Evolutionary conservation across 2,888 invertebrate genomes (phyloP).

Genomic region (Xanthia togata): DNA sequence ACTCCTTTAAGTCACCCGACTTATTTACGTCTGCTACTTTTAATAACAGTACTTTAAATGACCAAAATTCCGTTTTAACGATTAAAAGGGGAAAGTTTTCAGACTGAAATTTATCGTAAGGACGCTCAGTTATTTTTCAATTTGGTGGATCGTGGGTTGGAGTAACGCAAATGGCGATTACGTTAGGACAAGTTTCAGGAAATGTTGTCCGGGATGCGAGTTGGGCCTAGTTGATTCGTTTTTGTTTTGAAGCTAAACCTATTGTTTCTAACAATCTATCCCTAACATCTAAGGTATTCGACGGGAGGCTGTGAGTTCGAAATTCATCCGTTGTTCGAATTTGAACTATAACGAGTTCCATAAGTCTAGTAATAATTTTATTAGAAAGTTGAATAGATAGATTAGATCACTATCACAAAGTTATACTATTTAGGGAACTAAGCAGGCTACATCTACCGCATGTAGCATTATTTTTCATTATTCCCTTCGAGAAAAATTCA

Average conservation of each 20-base stretch:
- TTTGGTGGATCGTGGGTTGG: slow-evolving; percentile 82
- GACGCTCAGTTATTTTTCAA: slow-evolving; percentile 89
- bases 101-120: slow-evolving; percentile 81
- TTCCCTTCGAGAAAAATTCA: too few species aligned
- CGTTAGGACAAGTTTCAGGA: slow-evolving; percentile 75
- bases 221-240: slow-evolving; percentile 17
- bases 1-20: slow-evolving; percentile 64
- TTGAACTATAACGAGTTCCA: neutral
- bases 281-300: neutral
- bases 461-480: too few species aligned
- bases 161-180: slow-evolving; percentile 83
- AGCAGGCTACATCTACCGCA: neutral
- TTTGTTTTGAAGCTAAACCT: slow-evolving; percentile 23
- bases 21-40: slow-evolving; percentile 75
- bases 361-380: neutral
- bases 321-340: neutral
- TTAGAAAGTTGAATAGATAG: neutral
- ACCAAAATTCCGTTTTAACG: slow-evolving; percentile 79
- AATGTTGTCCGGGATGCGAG: slow-evolving; percentile 68
- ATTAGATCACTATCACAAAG: neutral
- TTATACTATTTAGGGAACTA: neutral
- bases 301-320: neutral
- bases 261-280: neutral
- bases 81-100: slow-evolving; percentile 79
- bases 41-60: slow-evolving; percentile 78